phyloP scores from a whole-genome alignment of 2,113 vertebrate genomes.

The Pseudonaja textilis region DNA sequence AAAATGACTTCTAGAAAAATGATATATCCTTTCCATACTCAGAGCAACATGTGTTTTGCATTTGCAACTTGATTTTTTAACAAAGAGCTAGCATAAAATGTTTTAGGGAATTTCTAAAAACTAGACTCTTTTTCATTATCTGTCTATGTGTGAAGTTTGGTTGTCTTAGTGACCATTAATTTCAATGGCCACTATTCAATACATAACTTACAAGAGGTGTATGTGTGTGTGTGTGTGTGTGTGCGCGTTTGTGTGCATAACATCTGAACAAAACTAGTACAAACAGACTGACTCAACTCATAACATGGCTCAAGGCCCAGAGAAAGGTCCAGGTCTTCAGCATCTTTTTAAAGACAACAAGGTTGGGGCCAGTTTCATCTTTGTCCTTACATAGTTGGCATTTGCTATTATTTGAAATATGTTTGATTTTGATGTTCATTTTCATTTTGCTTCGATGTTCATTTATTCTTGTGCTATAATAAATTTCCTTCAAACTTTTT shows the following conservation, averaged over 20 bases:
- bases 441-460: neutral
- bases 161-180: constrained; percentile 51
- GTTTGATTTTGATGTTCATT: neutral
- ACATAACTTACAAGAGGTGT: neutral
- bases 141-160: constrained; percentile 51
- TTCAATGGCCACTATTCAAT: neutral
- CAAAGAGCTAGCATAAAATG: constrained; percentile 54
- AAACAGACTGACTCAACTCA: neutral
- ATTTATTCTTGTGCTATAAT: neutral
- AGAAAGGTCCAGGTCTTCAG: neutral
- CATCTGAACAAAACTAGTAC: neutral
- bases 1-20: constrained; percentile 47
- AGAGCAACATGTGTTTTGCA: constrained; percentile 51
- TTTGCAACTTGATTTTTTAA: constrained; percentile 51
- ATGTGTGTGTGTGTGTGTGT: too few species aligned
- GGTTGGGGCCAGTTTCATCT: neutral
- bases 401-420: neutral
- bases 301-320: neutral
- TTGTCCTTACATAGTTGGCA: neutral
- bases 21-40: constrained; percentile 49
- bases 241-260: too few species aligned
- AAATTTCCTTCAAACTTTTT: neutral
- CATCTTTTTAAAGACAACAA: neutral
- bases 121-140: constrained; percentile 49
- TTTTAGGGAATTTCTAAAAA: constrained; percentile 63